Conservation (phyloP, 1,140 invertebrate genomes). For the Drosophila suzukii region DNA sequence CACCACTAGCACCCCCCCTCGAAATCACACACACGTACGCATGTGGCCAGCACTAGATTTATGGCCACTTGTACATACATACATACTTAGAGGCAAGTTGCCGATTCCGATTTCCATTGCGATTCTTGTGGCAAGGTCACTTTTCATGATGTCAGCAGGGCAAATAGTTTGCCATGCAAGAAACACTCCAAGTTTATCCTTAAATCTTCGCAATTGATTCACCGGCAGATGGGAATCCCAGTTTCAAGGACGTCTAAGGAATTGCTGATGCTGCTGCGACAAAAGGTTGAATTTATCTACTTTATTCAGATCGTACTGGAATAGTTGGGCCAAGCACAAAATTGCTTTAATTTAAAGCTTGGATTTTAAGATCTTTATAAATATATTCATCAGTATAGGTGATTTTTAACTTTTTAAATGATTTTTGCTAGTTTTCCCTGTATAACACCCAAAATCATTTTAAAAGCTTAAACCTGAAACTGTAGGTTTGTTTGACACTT, state of each 20-base stretch:
- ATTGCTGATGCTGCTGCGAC: neutral
- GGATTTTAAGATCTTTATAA: no score
- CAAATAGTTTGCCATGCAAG: slow-evolving; percentile 11
- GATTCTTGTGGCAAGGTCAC: slow-evolving; percentile 34
- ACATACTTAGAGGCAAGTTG: neutral
- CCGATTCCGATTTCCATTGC: neutral
- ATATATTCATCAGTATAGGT: no score
- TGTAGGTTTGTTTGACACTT: neutral
- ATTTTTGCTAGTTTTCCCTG: no score
- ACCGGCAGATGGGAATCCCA: slow-evolving; percentile 1
- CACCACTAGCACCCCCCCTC: slow-evolving; percentile 3
- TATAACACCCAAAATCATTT: no score
- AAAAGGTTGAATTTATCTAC: neutral
- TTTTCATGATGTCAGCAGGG: slow-evolving; percentile 39
- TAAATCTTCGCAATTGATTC: slow-evolving; percentile 25
- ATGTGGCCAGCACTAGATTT: slow-evolving; percentile 32
- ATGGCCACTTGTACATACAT: slow-evolving; percentile 21
- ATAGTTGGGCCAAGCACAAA: no score
- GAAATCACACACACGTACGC: neutral
- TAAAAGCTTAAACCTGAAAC: neutral
- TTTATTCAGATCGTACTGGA: neutral
- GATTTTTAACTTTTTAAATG: no score
- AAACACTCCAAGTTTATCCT: slow-evolving; percentile 15
- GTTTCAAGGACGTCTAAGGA: neutral
- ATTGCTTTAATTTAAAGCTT: no score